phyloP scores from a whole-genome alignment of 64 coral and sea anemone genomes.

The Pocillopora damicornis region DNA sequence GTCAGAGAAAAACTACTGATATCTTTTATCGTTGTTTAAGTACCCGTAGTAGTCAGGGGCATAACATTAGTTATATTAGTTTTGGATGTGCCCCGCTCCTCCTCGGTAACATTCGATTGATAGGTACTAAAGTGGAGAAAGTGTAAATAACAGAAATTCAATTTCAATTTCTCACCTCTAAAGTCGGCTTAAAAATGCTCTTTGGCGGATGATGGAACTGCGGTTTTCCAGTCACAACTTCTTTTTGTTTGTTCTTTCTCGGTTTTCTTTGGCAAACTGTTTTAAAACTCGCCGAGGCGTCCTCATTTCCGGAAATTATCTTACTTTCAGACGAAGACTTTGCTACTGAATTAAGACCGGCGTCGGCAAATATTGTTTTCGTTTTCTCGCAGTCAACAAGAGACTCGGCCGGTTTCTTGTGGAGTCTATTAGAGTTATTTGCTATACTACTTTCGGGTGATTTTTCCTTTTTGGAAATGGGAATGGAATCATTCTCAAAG shows the following conservation, averaged over 20 bases:
- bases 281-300: not conserved
- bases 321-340: not conserved
- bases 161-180: conserved; percentile 33
- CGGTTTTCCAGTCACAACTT: conserved; percentile 27
- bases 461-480: not conserved
- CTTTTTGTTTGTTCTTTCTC: conserved; percentile 11
- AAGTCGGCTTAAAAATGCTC: conserved; percentile 57
- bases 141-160: too few species aligned
- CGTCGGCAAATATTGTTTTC: too few species aligned
- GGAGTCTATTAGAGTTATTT: not conserved
- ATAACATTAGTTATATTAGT: too few species aligned
- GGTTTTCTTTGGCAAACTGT: conserved; percentile 9
- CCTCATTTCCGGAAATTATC: not conserved
- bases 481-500: not conserved
- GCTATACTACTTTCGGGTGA: not conserved
- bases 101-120: too few species aligned
- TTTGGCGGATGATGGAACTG: conserved; percentile 65
- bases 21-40: too few species aligned
- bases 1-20: too few species aligned
- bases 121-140: too few species aligned
- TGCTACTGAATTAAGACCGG: not conserved
- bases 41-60: too few species aligned
- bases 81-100: too few species aligned
- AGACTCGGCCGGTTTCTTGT: too few species aligned
- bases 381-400: not conserved